phyloP scores from a whole-genome alignment of 1,140 invertebrate species.

The Drosophila setifemur region DNA sequence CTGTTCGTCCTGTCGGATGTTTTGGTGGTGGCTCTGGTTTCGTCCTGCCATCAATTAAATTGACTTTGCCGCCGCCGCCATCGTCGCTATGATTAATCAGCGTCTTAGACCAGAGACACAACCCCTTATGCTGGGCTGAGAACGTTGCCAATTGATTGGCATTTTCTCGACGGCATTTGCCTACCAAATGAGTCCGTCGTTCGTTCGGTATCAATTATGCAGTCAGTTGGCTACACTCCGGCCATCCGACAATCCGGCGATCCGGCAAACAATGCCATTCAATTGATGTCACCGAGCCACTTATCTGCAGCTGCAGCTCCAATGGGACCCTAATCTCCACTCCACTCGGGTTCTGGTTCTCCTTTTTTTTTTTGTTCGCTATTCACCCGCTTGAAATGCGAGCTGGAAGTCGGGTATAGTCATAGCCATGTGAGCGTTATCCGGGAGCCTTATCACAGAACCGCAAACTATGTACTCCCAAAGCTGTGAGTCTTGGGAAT shows the following conservation, averaged over 20 bases:
- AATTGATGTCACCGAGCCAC: slow-evolving; percentile 32
- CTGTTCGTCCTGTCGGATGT: slow-evolving; percentile 44
- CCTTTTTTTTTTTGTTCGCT: not conserved
- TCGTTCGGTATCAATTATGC: slow-evolving; percentile 67
- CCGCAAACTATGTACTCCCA: slow-evolving; percentile 24
- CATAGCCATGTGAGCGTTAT: not conserved
- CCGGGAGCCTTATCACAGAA: slow-evolving; percentile 20
- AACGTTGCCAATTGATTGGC: slow-evolving; percentile 74
- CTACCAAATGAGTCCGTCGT: slow-evolving; percentile 55
- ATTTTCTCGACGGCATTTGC: slow-evolving; percentile 46
- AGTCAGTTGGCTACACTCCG: no score
- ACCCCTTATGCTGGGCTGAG: slow-evolving; percentile 29
- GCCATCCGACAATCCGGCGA: no score
- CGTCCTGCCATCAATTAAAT: slow-evolving; percentile 70
- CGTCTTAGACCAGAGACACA: slow-evolving; percentile 51
- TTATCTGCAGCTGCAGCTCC: slow-evolving; percentile 31
- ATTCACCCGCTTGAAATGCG: slow-evolving; percentile 10
- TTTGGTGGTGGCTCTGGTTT: slow-evolving; percentile 35
- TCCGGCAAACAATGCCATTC: slow-evolving; percentile 38
- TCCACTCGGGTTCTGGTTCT: not conserved
- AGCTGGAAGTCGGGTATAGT: not conserved
- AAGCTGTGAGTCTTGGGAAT: slow-evolving; percentile 29
- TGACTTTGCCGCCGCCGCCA: slow-evolving; percentile 50
- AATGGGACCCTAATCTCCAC: slow-evolving; percentile 8
- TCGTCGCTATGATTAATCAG: slow-evolving; percentile 69